Evolutionary conservation across 2,113 vertebrate genomes (phyloP).

Genomic region (Triplophysa siluroides): DNA sequence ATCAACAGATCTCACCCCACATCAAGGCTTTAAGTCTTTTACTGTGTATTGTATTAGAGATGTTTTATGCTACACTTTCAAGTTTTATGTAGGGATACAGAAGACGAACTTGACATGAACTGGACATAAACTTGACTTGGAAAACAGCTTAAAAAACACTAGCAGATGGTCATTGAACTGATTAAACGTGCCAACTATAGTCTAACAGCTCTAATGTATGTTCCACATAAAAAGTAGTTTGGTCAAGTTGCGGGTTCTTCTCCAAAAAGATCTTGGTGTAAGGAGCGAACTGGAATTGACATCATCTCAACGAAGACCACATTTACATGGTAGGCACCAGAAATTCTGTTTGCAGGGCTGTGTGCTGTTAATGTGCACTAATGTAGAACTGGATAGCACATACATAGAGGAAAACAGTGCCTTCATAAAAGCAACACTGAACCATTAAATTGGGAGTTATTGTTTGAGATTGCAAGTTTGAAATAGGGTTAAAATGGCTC

Average conservation of each 20-base stretch:
- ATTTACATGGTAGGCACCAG: not conserved
- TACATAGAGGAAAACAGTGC: not conserved
- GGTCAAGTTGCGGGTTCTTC: not conserved
- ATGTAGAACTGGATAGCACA: not conserved
- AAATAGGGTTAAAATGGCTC: not conserved
- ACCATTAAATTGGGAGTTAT: not conserved
- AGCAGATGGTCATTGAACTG: conserved; percentile 41
- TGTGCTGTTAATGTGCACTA: not conserved
- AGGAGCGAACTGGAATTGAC: not conserved
- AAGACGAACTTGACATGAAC: conserved; percentile 12
- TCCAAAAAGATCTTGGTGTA: not conserved
- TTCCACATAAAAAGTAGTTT: conserved; percentile 47
- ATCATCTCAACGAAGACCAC: not conserved
- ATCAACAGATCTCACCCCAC: conserved; percentile 21
- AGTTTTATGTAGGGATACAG: conserved; percentile 21
- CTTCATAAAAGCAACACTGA: not conserved
- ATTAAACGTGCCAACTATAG: conserved; percentile 46
- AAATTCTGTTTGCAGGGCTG: not conserved
- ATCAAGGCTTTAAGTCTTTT: conserved; percentile 20
- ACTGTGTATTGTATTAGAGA: not conserved
- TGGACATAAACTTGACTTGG: not conserved
- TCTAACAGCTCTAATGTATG: conserved; percentile 50
- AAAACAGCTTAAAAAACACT: not conserved
- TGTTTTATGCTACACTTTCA: conserved; percentile 30
- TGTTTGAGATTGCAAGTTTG: not conserved